Percentiles rank a stretch among this genome's conserved stretches.
Evolutionary conservation across 1,140 invertebrate genomes (phyloP).

Genomic region (Sycophaga agraensis): DNA sequence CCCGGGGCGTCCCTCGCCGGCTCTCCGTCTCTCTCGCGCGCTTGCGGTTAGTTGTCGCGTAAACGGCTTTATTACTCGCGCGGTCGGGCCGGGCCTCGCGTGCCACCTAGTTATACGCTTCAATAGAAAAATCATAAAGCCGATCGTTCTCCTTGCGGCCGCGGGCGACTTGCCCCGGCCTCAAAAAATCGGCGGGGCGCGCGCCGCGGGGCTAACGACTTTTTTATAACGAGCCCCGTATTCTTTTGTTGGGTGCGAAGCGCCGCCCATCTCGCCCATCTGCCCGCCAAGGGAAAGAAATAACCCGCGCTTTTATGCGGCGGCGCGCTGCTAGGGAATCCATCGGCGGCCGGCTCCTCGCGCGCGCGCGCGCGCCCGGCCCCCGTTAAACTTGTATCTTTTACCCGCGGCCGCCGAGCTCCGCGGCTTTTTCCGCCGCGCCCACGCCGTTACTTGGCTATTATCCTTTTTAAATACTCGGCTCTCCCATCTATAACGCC

Average conservation of each 20-base stretch:
- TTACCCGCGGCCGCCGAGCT: no score
- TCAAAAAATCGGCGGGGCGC: conserved; percentile 3
- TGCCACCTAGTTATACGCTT: conserved; percentile 50
- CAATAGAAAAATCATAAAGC: conserved; percentile 54
- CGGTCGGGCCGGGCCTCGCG: conserved; percentile 33
- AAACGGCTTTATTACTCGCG: conserved; percentile 54
- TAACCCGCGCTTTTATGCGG: background rate
- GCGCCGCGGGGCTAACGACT: conserved; percentile 11
- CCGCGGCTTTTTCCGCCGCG: no score
- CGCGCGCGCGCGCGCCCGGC: no score
- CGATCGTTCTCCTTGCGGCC: conserved; percentile 15
- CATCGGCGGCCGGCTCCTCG: background rate
- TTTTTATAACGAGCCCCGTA: conserved; percentile 9
- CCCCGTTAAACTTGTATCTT: no score
- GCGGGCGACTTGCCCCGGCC: background rate
- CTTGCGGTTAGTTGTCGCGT: conserved; percentile 51
- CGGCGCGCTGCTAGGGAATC: background rate
- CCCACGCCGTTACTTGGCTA: no score
- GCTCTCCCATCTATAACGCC: no score
- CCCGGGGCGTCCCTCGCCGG: background rate
- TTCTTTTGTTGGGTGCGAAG: conserved; percentile 19
- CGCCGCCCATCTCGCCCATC: background rate
- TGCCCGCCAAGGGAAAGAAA: background rate
- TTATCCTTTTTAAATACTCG: no score
- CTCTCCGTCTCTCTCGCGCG: conserved; percentile 9